A percentile compares a stretch with the other conserved stretches of the same genome.
These are phyloP conservation scores for Panurus biarmicus DNA, from an alignment of 2,113 vertebrate species.

Conservation along the genomic window DNA sequence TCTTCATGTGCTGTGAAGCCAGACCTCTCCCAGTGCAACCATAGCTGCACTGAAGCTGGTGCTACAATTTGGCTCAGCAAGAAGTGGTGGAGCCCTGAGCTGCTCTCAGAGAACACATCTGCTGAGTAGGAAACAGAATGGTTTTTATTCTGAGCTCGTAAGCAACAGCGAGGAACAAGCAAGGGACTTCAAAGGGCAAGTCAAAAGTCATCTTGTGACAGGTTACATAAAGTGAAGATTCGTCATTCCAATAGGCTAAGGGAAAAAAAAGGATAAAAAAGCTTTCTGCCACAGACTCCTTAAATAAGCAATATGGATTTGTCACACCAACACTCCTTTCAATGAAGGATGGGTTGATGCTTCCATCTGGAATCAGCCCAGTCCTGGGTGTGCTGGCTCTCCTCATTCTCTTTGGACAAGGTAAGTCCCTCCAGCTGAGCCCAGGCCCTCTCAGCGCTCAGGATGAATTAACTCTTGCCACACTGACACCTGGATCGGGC, in stretches of 20 bases:
- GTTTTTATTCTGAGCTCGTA: not conserved
- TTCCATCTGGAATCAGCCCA: not conserved
- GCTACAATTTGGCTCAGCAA: not conserved
- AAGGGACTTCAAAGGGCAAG: not conserved
- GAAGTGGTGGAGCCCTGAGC: not conserved
- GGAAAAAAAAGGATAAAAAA: not conserved
- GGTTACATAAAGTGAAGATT: not conserved
- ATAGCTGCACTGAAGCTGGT: not conserved
- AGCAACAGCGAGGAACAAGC: not conserved
- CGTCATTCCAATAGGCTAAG: not conserved
- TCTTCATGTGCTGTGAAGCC: not conserved
- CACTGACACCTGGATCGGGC: fast-evolving
- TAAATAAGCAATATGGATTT: not conserved
- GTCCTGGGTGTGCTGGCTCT: not conserved
- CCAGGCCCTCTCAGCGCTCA: not conserved
- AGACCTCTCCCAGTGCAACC: fast-evolving
- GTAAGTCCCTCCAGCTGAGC: not conserved
- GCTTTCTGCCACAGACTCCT: not conserved
- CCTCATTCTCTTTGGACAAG: not conserved
- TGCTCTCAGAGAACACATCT: not conserved
- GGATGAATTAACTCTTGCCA: not conserved
- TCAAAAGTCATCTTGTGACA: not conserved
- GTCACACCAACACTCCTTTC: not conserved
- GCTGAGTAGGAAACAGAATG: not conserved
- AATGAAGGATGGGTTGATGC: not conserved